phyloP scores from a whole-genome alignment of 2,113 vertebrate genomes.

The Lucifuga dentata region DNA sequence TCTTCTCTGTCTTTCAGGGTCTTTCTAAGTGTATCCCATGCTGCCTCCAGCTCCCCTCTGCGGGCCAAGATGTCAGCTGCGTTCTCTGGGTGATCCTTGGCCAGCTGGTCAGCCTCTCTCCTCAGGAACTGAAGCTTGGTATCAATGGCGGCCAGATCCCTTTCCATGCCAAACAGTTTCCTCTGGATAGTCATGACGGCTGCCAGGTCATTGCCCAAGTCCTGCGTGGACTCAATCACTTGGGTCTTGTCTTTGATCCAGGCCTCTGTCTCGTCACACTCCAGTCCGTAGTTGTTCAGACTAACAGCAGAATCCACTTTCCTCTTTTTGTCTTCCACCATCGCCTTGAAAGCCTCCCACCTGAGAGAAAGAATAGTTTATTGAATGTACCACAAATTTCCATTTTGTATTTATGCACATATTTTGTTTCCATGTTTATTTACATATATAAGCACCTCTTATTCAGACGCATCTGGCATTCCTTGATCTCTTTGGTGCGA shows the following conservation, averaged over 20 bases:
- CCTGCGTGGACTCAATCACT: slow-evolving; percentile 89
- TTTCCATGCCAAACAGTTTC: slow-evolving; percentile 93
- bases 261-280: slow-evolving; percentile 91
- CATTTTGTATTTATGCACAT: no score
- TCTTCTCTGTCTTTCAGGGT: slow-evolving; percentile 87
- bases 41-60: slow-evolving; percentile 68
- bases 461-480: slow-evolving; percentile 88
- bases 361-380: slow-evolving; percentile 79
- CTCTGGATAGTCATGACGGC: slow-evolving; percentile 94
- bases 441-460: slow-evolving; percentile 81
- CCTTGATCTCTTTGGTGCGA: slow-evolving; percentile 88
- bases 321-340: slow-evolving; percentile 85
- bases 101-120: slow-evolving; percentile 84
- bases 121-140: slow-evolving; percentile 84
- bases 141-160: slow-evolving; percentile 88
- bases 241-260: slow-evolving; percentile 93
- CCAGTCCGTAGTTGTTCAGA: slow-evolving; percentile 91
- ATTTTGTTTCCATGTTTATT: neutral
- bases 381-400: no score
- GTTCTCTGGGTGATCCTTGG: slow-evolving; percentile 85
- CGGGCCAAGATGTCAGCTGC: slow-evolving; percentile 81
- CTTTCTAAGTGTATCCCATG: slow-evolving; percentile 87
- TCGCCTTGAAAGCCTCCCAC: slow-evolving; percentile 89
- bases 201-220: slow-evolving; percentile 90
- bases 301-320: slow-evolving; percentile 89